Conservation (phyloP, 2,888 invertebrate genomes). For the Lutraria lutraria region DNA sequence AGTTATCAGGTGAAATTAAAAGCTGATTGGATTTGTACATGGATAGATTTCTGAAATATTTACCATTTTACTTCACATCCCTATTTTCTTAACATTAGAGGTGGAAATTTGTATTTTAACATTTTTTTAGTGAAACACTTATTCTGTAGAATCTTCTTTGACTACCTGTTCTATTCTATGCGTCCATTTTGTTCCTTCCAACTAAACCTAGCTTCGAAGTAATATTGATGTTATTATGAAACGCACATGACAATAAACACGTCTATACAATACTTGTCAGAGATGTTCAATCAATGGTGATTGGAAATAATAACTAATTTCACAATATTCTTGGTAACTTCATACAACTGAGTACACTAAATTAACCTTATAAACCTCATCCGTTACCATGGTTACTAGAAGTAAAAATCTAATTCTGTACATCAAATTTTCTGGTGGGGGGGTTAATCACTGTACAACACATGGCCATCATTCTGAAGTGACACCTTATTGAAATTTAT, state of each 20-base stretch:
- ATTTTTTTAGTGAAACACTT: no score
- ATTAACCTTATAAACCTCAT: neutral
- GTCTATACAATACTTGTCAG: neutral
- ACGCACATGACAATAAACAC: neutral
- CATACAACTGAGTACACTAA: neutral
- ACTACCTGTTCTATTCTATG: no score
- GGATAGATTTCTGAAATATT: no score
- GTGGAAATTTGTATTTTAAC: no score
- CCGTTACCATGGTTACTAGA: neutral
- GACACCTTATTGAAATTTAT: no score
- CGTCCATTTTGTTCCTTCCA: no score
- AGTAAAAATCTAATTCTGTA: neutral
- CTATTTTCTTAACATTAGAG: no score
- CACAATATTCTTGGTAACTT: neutral
- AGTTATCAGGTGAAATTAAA: no score
- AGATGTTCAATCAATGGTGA: neutral
- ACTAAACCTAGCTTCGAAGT: neutral
- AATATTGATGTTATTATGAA: neutral
- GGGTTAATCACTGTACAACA: neutral
- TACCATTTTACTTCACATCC: no score
- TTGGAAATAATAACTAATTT: neutral
- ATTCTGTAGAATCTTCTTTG: no score
- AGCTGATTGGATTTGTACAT: no score
- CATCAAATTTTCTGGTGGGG: neutral
- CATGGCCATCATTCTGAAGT: no score